phyloP scores from a whole-genome alignment of 2,113 vertebrate species.

The Protobothrops flavoviridis region DNA sequence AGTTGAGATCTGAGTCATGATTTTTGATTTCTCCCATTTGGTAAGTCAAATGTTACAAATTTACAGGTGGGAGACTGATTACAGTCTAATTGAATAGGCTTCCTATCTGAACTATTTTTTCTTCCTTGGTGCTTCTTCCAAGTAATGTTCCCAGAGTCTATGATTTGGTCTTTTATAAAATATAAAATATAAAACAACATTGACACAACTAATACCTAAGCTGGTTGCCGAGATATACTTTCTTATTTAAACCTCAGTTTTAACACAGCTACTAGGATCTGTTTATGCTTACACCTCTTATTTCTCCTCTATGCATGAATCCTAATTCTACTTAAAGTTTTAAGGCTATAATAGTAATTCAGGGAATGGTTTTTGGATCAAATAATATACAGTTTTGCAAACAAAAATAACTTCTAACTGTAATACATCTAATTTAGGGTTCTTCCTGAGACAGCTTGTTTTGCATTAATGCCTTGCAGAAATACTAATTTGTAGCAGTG shows the following conservation, averaged over 20 bases:
- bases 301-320: background rate
- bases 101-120: background rate
- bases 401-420: background rate
- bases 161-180: background rate
- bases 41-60: too few species aligned
- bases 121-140: background rate
- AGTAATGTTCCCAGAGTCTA: background rate
- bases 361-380: conserved; percentile 4
- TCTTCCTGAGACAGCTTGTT: background rate
- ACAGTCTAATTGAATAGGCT: background rate
- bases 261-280: background rate
- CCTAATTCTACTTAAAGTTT: background rate
- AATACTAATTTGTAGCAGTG: background rate
- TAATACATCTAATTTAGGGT: background rate
- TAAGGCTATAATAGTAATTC: background rate
- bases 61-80: background rate
- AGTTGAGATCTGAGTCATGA: background rate
- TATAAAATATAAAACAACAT: background rate
- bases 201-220: background rate
- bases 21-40: background rate
- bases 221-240: background rate
- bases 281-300: background rate
- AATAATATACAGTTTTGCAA: background rate
- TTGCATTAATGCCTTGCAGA: background rate
- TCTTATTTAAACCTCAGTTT: background rate